phyloP scores from a whole-genome alignment of 92 coral and sea anemone genomes.

The Heteractis magnifica region DNA sequence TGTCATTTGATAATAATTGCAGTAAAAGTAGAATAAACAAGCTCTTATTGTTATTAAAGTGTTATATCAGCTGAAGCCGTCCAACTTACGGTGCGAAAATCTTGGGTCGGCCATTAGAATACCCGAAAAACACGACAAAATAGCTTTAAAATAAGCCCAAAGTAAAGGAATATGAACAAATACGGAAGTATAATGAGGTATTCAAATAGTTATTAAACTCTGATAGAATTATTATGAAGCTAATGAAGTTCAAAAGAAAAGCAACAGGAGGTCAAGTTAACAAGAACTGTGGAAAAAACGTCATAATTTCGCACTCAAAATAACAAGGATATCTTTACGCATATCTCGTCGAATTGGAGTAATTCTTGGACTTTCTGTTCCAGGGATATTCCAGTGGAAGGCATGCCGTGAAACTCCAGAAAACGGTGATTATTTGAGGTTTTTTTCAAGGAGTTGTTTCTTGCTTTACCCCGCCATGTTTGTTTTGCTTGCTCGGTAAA shows the following conservation, averaged over 20 bases:
- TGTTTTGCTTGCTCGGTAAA: constrained; percentile 29
- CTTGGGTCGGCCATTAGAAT: not conserved
- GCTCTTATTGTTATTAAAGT: not conserved
- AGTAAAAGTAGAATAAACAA: not conserved
- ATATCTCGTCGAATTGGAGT: constrained; percentile 53
- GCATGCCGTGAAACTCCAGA: not conserved
- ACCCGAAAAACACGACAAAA: not conserved
- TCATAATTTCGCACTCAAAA: not conserved
- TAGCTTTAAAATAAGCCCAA: not conserved
- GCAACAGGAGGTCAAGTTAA: not conserved
- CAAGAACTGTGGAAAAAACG: not conserved
- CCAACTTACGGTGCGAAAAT: not conserved
- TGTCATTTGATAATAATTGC: not conserved
- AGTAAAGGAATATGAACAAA: not conserved
- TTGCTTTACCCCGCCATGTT: constrained; percentile 57
- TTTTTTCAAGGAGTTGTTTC: not conserved
- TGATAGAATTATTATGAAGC: not conserved
- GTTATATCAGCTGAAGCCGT: not conserved
- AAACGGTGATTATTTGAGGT: not conserved
- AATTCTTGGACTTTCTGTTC: constrained; percentile 48
- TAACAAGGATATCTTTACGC: constrained; percentile 64
- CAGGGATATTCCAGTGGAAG: constrained; percentile 37
- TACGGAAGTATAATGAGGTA: not conserved
- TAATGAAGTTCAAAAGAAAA: not conserved
- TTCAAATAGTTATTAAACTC: constrained; percentile 4